Evolutionary conservation across 2,888 invertebrate species (phyloP).

Genomic region (Dinocampus coccinellae): DNA sequence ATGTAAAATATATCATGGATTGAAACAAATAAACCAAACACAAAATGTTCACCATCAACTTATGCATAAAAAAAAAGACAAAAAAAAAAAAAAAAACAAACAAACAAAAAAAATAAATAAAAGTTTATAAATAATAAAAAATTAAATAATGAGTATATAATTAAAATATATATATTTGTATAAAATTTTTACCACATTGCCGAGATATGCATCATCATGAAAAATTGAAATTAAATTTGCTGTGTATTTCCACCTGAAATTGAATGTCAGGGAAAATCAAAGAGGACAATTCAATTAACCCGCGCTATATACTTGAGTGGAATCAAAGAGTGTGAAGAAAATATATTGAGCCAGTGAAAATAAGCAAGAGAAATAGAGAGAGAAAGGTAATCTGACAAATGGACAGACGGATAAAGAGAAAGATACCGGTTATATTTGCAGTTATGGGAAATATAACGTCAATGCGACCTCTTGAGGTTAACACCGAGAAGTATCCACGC

Average conservation of each 20-base stretch:
- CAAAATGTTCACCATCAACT: slow-evolving; percentile 1
- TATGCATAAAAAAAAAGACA: background rate
- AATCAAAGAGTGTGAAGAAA: background rate
- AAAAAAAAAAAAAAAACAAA: background rate
- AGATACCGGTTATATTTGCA: slow-evolving; percentile 14
- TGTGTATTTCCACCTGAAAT: slow-evolving; percentile 13
- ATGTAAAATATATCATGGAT: background rate
- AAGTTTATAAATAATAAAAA: too few species aligned
- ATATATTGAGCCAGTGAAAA: background rate
- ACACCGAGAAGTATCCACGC: slow-evolving; percentile 17
- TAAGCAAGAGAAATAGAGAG: background rate
- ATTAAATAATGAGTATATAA: too few species aligned
- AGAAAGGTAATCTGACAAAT: background rate
- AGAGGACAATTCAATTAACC: slow-evolving; percentile 33
- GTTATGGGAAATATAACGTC: slow-evolving; percentile 24
- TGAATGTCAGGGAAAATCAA: slow-evolving; percentile 28
- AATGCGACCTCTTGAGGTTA: slow-evolving; percentile 22
- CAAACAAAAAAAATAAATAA: background rate
- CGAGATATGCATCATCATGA: background rate
- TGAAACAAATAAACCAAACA: background rate
- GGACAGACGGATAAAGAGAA: background rate
- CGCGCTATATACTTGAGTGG: background rate
- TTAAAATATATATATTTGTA: too few species aligned
- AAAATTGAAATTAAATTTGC: slow-evolving; percentile 16
- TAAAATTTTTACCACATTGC: too few species aligned